Conservation (phyloP, 35 echinoderm and acorn worm species). For the Eucidaris tribuloides region DNA sequence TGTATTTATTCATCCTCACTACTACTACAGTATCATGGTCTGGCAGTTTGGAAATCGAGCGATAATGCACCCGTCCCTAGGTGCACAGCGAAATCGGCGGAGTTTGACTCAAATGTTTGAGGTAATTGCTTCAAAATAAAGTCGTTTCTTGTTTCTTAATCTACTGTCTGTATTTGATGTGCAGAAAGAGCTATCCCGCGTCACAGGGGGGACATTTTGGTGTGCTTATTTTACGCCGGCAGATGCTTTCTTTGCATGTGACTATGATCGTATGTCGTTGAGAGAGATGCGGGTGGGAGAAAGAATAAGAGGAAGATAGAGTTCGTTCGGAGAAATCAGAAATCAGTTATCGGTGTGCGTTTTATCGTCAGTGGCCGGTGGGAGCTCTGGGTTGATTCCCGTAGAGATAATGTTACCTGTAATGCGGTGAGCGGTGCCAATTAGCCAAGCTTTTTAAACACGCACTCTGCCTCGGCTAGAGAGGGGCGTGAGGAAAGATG, state of each 20-base stretch:
- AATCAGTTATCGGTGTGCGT: constrained; percentile 23
- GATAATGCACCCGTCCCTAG: not conserved
- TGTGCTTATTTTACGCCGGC: constrained; percentile 11
- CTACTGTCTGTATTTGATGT: not conserved
- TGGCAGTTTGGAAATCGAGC: not conserved
- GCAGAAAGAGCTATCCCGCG: not conserved
- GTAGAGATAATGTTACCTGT: constrained; percentile 4
- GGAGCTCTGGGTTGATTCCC: too few species aligned
- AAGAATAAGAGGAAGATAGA: too few species aligned
- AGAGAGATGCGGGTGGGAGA: too few species aligned
- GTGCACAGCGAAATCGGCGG: constrained; percentile 1
- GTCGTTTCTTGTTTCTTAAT: constrained; percentile 23
- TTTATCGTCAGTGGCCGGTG: constrained; percentile 25
- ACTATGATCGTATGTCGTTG: constrained; percentile 2
- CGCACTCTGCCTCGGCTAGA: constrained; percentile 2
- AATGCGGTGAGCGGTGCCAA: not conserved
- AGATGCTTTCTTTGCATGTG: not conserved
- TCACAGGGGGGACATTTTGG: not conserved
- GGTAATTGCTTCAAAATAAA: constrained; percentile 29
- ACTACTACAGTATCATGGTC: not conserved
- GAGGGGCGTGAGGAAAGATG: constrained; percentile 8
- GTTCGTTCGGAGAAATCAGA: too few species aligned
- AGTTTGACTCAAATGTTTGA: constrained; percentile 38
- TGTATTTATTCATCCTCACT: constrained; percentile 1
- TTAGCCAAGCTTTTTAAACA: constrained; percentile 22